Percentiles rank a stretch among this genome's conserved stretches.
Conservation (phyloP, 1,140 invertebrate species). For the Zaprionus ghesquierei region DNA sequence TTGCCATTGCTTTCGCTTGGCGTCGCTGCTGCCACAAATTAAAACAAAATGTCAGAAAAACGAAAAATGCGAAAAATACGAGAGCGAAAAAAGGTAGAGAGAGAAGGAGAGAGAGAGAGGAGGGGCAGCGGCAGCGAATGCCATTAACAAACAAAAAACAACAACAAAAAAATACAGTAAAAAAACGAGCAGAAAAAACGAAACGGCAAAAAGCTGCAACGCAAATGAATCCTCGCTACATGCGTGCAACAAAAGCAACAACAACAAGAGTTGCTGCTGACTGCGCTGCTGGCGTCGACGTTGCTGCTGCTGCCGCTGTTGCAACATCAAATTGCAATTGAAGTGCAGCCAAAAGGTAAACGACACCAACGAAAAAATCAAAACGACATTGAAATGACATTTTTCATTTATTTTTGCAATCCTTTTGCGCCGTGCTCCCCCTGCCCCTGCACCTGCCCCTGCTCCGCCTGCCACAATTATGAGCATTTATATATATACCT, state of each 20-base stretch:
- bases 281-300: conserved; percentile 4
- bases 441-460: background rate
- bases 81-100: conserved; percentile 19
- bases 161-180: conserved; percentile 9
- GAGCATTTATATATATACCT: conserved; percentile 43
- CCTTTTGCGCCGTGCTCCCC: conserved; percentile 1
- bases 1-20: conserved; percentile 14
- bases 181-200: background rate
- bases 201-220: conserved; percentile 33
- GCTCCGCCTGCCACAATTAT: conserved; percentile 55
- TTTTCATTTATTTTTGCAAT: conserved; percentile 71
- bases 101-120: background rate
- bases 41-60: conserved; percentile 81
- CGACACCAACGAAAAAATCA: conserved; percentile 75
- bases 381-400: conserved; percentile 81
- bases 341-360: conserved; percentile 80
- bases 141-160: conserved; percentile 33
- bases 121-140: conserved; percentile 11
- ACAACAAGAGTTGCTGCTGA: conserved; percentile 19
- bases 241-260: conserved; percentile 62
- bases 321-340: conserved; percentile 76
- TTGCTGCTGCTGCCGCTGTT: conserved; percentile 39
- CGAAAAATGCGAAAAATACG: conserved; percentile 35
- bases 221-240: conserved; percentile 74
- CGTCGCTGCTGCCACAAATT: conserved; percentile 75